Conservation (phyloP, 2,797 vertebrate species). For the Alca torda region DNA sequence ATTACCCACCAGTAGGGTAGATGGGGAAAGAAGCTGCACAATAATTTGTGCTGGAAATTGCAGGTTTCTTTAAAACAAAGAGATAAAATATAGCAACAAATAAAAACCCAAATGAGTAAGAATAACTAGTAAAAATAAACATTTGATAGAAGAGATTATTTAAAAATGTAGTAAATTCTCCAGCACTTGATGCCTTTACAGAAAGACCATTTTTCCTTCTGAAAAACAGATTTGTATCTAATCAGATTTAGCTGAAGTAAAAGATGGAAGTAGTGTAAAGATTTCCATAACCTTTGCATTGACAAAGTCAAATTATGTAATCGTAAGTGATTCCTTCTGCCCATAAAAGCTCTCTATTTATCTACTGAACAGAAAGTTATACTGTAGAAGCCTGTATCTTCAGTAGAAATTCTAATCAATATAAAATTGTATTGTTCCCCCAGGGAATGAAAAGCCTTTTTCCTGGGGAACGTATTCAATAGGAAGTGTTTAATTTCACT, state of each 20-base stretch:
- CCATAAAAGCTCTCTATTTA: background rate
- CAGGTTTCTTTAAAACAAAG: background rate
- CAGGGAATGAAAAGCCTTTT: background rate
- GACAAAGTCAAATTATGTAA: background rate
- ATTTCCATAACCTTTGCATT: background rate
- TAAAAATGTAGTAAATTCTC: background rate
- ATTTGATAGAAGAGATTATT: background rate
- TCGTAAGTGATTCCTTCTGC: background rate
- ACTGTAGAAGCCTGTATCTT: background rate
- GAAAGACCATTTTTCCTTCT: background rate
- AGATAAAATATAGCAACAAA: background rate
- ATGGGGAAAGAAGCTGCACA: background rate
- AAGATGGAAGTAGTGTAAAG: background rate
- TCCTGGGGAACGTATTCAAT: background rate
- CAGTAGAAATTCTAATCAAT: conserved; percentile 2
- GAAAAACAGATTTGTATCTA: background rate
- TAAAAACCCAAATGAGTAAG: background rate
- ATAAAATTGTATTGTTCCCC: background rate
- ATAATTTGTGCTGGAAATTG: background rate
- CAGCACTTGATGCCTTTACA: background rate
- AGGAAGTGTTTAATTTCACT: background rate
- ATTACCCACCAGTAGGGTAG: background rate
- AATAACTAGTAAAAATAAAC: background rate
- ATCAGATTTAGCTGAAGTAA: background rate
- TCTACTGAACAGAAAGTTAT: background rate